Base-by-base conservation (phyloP, 1,140 invertebrate species). In the Eupristina koningsbergeri region DNA sequence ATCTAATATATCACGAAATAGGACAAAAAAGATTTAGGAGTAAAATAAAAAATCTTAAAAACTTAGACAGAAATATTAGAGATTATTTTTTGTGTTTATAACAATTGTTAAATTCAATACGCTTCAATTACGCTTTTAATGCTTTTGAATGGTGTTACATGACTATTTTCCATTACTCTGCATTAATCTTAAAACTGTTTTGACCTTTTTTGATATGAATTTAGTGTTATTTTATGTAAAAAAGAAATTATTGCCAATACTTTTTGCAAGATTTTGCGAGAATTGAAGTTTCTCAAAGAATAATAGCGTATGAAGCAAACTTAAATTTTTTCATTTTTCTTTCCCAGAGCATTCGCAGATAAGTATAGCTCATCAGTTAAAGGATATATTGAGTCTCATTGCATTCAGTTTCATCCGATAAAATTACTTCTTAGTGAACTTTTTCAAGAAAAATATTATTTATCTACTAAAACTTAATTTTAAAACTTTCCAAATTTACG, bases 221-320 rank as follows among this genome's bases (percentile, higher is more conserved):
- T 83, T 83, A 83, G 64, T 31, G 39, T 47, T 47, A 17, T 83
- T 83, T 83, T 73, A 83, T 83, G 64, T 50, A 83, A 79, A 83
- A 36, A 41, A 11, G 47, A 41, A 77, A 79, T 67, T 77, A 17
- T 58, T 13, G 63, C 26, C 47, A 39, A 58, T 34, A 45, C 7
- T 63, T 83, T 83, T 76, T 69, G 58, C 74, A 53, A 39, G 74
- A 34, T 19, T 73, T n/a, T n/a, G 69, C 22, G 34, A 58, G 36
- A 50, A 39, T 26, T 13, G 31, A 11, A 39, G 31, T 67, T 45
- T 22, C 29, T 53, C 13, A 22, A 58, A 31, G 31, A 71, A 77
- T 77, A 71, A 77, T 77, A 78, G 36, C 63, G 26, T 71, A n/a
- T 47, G 26, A 36, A 22, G 15, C 63, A 19, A 71, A 61, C 45